These are phyloP conservation scores for Herpetotheres cachinnans DNA, from an alignment of 2,113 vertebrate species.

Conservation along the genomic window DNA sequence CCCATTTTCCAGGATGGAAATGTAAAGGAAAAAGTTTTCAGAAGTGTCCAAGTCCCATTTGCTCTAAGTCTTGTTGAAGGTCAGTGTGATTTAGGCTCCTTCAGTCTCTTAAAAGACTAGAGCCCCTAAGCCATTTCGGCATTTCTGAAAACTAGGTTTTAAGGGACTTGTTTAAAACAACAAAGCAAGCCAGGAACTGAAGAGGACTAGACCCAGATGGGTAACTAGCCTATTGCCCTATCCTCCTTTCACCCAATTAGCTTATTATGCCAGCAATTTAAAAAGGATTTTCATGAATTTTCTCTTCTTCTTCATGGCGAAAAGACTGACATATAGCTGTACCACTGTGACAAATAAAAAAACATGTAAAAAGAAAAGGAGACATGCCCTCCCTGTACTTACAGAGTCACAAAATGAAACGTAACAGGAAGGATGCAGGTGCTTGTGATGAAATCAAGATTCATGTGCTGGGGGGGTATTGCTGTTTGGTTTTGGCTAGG, in stretches of 20 bases:
- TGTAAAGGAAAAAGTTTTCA: not conserved
- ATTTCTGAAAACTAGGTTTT: not conserved
- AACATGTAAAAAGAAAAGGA: not conserved
- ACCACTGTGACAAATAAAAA: not conserved
- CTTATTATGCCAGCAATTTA: not conserved
- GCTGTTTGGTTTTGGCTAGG: constrained; percentile 62
- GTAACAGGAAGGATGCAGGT: not conserved
- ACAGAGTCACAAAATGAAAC: not conserved
- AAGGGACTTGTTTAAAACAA: not conserved
- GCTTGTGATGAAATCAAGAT: not conserved
- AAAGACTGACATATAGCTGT: not conserved
- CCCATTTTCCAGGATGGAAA: not conserved
- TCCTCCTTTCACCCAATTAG: not conserved
- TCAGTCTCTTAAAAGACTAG: not conserved
- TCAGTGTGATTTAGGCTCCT: not conserved
- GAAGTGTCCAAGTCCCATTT: not conserved
- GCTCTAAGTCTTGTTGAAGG: not conserved
- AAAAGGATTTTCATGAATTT: not conserved
- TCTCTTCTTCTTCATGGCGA: not conserved
- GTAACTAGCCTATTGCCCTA: not conserved
- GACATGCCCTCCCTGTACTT: not conserved
- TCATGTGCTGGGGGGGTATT: not conserved
- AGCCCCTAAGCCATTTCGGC: not conserved
- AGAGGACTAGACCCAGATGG: not conserved
- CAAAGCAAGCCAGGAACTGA: not conserved